Evolutionary conservation across 2,113 vertebrate genomes (phyloP).

Genomic region (Rhinolophus sinicus): DNA sequence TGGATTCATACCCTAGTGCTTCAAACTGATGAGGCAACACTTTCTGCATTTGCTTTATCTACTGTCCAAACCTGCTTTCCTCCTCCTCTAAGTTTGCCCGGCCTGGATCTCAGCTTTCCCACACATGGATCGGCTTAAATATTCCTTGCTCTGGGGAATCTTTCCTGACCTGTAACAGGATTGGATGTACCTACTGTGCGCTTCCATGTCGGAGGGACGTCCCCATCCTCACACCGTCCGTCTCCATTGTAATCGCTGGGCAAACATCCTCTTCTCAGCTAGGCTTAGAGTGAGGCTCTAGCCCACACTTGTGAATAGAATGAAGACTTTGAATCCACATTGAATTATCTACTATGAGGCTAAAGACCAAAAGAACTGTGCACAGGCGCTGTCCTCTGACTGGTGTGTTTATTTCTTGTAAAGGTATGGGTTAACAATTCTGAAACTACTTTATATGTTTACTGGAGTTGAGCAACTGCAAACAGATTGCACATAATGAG

Average conservation of each 20-base stretch:
- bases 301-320: neutral
- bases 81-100: neutral
- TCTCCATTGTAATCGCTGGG: neutral
- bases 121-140: neutral
- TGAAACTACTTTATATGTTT: neutral
- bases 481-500: neutral
- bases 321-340: neutral
- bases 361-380: neutral
- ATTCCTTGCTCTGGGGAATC: neutral
- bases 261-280: neutral
- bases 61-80: neutral
- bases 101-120: neutral
- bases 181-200: neutral
- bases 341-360: neutral
- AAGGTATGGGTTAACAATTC: neutral
- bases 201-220: accelerated
- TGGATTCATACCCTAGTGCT: neutral
- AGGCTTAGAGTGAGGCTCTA: neutral
- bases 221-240: neutral
- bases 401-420: neutral
- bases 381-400: neutral
- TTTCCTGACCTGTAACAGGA: neutral
- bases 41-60: neutral
- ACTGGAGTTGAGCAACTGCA: neutral
- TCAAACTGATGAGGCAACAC: neutral